A percentile compares a stretch with the other conserved stretches of the same genome.
phyloP scores from a whole-genome alignment of 2,888 invertebrate genomes.

The Phortica magna region DNA sequence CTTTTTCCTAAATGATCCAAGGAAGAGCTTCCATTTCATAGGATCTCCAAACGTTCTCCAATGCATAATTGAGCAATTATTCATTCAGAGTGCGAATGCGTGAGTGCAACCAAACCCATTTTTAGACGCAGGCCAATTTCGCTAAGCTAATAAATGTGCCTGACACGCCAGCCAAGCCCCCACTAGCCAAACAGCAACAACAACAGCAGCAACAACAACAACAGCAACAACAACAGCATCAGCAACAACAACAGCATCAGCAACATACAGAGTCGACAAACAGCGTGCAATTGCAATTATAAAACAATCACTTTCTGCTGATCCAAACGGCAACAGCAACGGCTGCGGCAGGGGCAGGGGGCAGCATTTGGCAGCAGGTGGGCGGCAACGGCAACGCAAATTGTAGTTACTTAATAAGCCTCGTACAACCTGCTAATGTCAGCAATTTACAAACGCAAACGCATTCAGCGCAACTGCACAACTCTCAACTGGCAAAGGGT shows the following conservation, averaged over 20 bases:
- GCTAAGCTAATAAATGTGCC: slow-evolving; percentile 45
- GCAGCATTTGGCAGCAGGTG: slow-evolving; percentile 47
- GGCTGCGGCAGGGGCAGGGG: not conserved
- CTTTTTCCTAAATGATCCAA: too few relatives aligned
- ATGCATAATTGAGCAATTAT: slow-evolving; percentile 76
- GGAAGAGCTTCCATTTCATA: too few relatives aligned
- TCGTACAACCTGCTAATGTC: slow-evolving; percentile 76
- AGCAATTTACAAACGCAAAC: slow-evolving; percentile 74
- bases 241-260: slow-evolving; percentile 15
- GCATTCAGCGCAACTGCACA: slow-evolving; percentile 25
- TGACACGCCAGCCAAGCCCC: slow-evolving; percentile 16
- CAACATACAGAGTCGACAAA: slow-evolving; percentile 31
- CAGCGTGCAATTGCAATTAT: slow-evolving; percentile 74
- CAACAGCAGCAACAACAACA: not conserved
- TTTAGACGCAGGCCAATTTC: slow-evolving; percentile 42
- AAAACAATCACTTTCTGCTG: slow-evolving; percentile 74
- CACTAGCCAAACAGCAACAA: slow-evolving; percentile 3
- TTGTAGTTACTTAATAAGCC: slow-evolving; percentile 77
- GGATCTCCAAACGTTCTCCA: too few relatives aligned
- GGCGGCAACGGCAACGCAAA: slow-evolving; percentile 75
- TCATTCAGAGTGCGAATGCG: slow-evolving; percentile 71
- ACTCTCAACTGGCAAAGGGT: not conserved
- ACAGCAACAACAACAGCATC: slow-evolving; percentile 23
- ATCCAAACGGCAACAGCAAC: slow-evolving; percentile 24
- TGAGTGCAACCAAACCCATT: slow-evolving; percentile 21